Percentiles rank a stretch among this genome's conserved stretches.
phyloP scores from a whole-genome alignment of 2,888 invertebrate species.

The Frankliniella fusca region DNA sequence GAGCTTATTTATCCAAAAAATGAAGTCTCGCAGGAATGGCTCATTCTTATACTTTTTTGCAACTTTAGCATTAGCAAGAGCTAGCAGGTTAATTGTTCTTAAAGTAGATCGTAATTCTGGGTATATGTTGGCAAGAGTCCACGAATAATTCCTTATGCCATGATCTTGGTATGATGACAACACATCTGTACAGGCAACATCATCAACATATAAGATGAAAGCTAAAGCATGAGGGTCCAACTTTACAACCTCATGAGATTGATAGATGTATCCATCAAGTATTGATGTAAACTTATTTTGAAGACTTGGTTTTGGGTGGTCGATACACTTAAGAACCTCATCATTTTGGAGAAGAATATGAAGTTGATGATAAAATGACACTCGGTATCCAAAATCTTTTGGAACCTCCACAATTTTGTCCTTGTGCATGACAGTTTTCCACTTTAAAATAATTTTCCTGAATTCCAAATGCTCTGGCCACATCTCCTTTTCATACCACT shows the following conservation, averaged over 20 bases:
- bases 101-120: not conserved
- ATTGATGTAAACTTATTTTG: not conserved
- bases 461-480: not conserved
- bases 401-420: not conserved
- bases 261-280: not conserved
- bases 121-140: not conserved
- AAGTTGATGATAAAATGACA: not conserved
- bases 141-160: not conserved
- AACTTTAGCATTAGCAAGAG: not conserved
- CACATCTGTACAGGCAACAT: not conserved
- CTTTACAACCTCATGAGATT: not conserved
- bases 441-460: not conserved
- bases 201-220: not conserved
- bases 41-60: not conserved
- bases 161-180: not conserved
- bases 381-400: not conserved
- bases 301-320: not conserved
- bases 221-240: not conserved
- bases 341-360: not conserved
- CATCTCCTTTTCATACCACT: not conserved
- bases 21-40: not conserved
- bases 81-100: not conserved
- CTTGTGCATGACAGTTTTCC: not conserved
- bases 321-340: not conserved
- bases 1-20: not conserved